Evolutionary conservation across 2,113 vertebrate genomes (phyloP).

Genomic region (Leptosomus discolor): DNA sequence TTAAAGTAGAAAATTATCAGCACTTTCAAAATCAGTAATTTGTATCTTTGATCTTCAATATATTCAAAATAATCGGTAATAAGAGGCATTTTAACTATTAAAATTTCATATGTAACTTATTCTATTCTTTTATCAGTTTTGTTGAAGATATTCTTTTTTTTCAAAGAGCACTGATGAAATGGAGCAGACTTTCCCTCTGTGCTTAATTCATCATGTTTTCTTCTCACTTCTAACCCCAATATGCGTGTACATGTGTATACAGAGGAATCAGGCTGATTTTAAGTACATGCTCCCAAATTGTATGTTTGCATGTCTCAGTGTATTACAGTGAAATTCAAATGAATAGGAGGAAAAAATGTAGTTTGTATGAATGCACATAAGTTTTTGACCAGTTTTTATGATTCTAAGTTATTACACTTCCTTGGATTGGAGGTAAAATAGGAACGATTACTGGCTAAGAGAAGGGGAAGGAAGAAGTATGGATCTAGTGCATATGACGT

Average conservation of each 20-base stretch:
- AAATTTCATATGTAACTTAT: not conserved
- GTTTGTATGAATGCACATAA: not conserved
- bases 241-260: not conserved
- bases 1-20: not conserved
- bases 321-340: conserved; percentile 11
- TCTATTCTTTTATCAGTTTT: not conserved
- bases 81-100: not conserved
- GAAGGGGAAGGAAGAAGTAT: not conserved
- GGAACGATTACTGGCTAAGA: conserved; percentile 36
- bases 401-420: conserved; percentile 35
- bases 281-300: not conserved
- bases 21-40: not conserved
- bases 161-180: not conserved
- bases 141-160: not conserved
- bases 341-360: not conserved
- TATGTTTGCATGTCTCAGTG: not conserved
- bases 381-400: conserved; percentile 47
- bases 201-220: not conserved
- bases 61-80: not conserved
- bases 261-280: not conserved
- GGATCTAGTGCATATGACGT: not conserved
- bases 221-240: not conserved
- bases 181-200: not conserved
- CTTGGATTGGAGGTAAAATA: conserved; percentile 53
- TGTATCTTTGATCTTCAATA: not conserved